Percentiles rank a stretch among this genome's conserved stretches.
These are phyloP conservation scores for Xylophagus ater DNA, from an alignment of 2,888 invertebrate species.

Conservation along the genomic window DNA sequence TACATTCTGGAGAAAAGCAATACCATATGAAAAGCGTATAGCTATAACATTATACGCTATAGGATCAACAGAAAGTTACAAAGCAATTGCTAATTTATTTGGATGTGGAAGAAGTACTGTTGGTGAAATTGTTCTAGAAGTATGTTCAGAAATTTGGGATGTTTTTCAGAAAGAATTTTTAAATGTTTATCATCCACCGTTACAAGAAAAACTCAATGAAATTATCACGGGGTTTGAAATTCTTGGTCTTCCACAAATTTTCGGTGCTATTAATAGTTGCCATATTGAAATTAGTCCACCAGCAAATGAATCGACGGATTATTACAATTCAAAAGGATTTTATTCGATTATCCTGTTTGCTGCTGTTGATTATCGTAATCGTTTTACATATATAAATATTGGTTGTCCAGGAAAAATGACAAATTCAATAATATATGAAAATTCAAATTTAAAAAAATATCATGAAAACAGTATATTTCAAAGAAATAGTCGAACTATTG, in stretches of 20 bases:
- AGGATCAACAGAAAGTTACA: not conserved
- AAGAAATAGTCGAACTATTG: no score
- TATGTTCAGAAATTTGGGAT: no score
- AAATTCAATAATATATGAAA: constrained; percentile 9
- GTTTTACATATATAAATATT: constrained; percentile 12
- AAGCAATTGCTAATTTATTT: not conserved
- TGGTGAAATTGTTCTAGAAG: not conserved
- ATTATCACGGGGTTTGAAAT: constrained; percentile 6
- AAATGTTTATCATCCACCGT: not conserved
- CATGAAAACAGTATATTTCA: no score
- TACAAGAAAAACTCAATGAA: constrained; percentile 1
- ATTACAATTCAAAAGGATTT: constrained; percentile 11
- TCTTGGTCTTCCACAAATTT: constrained; percentile 8
- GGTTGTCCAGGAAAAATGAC: constrained; percentile 8
- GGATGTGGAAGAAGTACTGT: not conserved
- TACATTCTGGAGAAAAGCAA: constrained; percentile 3
- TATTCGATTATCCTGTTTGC: constrained; percentile 6
- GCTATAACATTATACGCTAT: constrained; percentile 7
- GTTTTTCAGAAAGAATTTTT: no score
- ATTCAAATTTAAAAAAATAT: not conserved
- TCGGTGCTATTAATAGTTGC: constrained; percentile 10
- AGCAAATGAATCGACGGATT: constrained; percentile 6
- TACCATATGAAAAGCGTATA: constrained; percentile 7
- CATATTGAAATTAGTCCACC: constrained; percentile 9
- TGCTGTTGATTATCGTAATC: constrained; percentile 6